Evolutionary conservation across 2,797 vertebrate species (phyloP).

Genomic region (Dicrostonyx torquatus): DNA sequence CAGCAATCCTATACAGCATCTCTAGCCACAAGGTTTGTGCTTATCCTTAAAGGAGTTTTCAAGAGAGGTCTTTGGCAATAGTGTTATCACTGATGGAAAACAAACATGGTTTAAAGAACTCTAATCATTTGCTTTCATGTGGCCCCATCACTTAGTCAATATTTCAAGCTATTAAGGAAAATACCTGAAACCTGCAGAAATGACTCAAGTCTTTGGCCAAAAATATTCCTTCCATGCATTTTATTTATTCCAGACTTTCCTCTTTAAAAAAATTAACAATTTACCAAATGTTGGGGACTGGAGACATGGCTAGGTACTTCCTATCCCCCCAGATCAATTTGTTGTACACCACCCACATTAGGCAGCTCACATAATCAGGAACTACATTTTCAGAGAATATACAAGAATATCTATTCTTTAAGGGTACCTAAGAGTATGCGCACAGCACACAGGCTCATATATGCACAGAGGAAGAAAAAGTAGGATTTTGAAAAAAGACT

Average conservation of each 20-base stretch:
- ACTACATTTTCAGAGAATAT: not conserved
- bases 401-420: not conserved
- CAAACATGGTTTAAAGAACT: not conserved
- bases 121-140: not conserved
- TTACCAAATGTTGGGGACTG: not conserved
- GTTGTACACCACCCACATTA: not conserved
- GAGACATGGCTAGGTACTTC: too few species aligned
- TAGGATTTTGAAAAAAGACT: not conserved
- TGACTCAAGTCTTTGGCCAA: not conserved
- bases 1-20: not conserved
- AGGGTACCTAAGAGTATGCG: not conserved
- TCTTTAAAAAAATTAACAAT: not conserved
- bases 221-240: conserved; percentile 13
- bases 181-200: not conserved
- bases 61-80: not conserved
- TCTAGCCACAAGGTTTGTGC: not conserved
- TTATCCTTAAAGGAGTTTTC: not conserved
- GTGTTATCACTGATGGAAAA: not conserved
- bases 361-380: not conserved
- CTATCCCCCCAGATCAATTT: not conserved
- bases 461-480: too few species aligned
- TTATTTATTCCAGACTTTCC: not conserved
- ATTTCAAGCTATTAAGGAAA: not conserved
- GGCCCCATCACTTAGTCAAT: not conserved
- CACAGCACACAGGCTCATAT: not conserved